Evolutionary conservation across 2,113 vertebrate genomes (phyloP), one percentile per base, ranked within the genome.

Genomic region (Chaenogobius annularis): DNA sequence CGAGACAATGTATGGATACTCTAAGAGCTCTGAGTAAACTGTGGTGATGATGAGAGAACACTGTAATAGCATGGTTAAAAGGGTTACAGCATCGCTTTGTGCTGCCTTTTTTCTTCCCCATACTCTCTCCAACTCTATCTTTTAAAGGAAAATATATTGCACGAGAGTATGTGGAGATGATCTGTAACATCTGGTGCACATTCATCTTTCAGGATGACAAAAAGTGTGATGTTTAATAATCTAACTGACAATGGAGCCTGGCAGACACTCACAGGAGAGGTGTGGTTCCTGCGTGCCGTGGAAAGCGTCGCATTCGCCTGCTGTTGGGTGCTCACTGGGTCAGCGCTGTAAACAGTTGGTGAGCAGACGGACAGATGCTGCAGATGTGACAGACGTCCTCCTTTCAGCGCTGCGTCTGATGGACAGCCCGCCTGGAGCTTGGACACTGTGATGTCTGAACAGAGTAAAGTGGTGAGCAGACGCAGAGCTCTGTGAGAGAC

Each of bases 401-500:
- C 3, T 50, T 5, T 50, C 47, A 20, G 19, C 55, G 22, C 55
- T 23, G 22, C 22, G 20, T 61, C 14, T 31, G 22, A 26, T 35
- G 58, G 58, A 61, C 58, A 61, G 58, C 7, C 15, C 6, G 12
- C 3, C 3, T 9, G 14, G 26, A 17, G 13, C 13, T 59, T 15
- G 26, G 31, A 37, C 31, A 17, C 31, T 8, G 8, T 35, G 9
- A 15, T 9, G 15, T 62, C 9, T 19, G 26, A 62, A 17, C 31
- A 37, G 7, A 37, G 14, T 62, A 19, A 62, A 62, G 26, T 19
- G 7, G 14, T 62, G 59, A 15, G 37, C 37, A 31, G 23, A 31
- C 11, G 56, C 20, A 23, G 55, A 54, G 66, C 74, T 78, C 63
- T 44, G 68, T 54, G 68, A 68, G 59, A 82, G 62, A 74, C 23